Percentiles rank a stretch among this genome's conserved stretches.
Conservation (phyloP, 2,797 vertebrate genomes). For the Tenualosa thibaudeaui region DNA sequence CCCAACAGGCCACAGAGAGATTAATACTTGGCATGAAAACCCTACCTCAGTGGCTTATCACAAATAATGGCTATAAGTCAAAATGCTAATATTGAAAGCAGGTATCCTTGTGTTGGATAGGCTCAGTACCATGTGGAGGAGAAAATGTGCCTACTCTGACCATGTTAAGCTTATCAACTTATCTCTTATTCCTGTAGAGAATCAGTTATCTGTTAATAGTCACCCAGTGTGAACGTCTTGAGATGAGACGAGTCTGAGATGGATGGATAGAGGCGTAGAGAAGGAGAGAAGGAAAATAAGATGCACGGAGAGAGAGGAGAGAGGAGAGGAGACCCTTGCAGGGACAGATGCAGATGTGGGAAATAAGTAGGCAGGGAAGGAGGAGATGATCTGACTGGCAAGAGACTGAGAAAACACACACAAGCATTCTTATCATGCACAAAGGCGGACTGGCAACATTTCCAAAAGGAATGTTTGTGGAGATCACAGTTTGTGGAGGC, state of each 20-base stretch:
- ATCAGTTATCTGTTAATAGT: neutral
- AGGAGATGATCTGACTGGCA: neutral
- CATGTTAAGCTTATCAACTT: neutral
- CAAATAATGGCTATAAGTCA: conserved; percentile 2
- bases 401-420: neutral
- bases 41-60: neutral
- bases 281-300: conserved; percentile 3
- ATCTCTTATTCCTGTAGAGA: neutral
- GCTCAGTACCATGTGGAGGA: neutral
- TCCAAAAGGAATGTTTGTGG: neutral
- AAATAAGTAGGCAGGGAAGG: neutral
- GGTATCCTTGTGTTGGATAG: neutral
- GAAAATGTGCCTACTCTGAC: neutral
- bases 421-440: neutral
- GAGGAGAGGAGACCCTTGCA: neutral
- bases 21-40: neutral
- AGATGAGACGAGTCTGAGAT: neutral
- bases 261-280: neutral
- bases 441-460: neutral
- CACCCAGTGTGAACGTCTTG: neutral
- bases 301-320: neutral
- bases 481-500: neutral
- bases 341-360: neutral
- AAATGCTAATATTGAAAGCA: neutral
- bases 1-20: neutral